A percentile compares a stretch with the other conserved stretches of the same genome.
Evolutionary conservation across 2,888 invertebrate species (phyloP).

Genomic region (Mimas tiliae): DNA sequence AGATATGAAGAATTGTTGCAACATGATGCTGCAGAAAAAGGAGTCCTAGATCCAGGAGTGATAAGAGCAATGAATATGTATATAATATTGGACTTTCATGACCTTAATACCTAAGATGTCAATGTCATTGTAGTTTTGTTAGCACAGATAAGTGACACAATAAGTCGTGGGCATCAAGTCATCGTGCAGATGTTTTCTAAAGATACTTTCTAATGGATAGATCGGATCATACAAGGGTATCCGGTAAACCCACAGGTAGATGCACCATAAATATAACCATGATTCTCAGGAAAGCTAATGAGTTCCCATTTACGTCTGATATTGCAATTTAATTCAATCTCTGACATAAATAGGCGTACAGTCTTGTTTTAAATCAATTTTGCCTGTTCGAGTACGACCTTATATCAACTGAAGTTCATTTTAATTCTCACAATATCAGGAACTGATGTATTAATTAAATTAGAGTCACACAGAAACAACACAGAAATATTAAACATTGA

Average conservation of each 20-base stretch:
- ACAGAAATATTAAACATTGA: conserved; percentile 22
- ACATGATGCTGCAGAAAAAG: background rate
- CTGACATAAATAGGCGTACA: conserved; percentile 41
- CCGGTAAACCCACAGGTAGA: conserved; percentile 49
- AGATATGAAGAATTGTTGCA: background rate
- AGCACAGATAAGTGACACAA: conserved; percentile 24
- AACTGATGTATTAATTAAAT: background rate
- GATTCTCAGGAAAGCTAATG: conserved; percentile 61
- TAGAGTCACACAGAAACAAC: background rate
- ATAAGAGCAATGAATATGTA: background rate
- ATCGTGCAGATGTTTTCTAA: conserved; percentile 19
- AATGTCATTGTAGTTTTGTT: conserved; percentile 13
- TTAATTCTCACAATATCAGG: background rate
- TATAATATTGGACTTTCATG: background rate
- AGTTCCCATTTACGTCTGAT: conserved; percentile 48
- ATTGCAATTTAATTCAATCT: conserved; percentile 32
- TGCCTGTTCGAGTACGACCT: conserved; percentile 40
- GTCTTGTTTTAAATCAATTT: conserved; percentile 42
- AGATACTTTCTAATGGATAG: conserved; percentile 7
- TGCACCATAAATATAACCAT: conserved; percentile 46
- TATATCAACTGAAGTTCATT: background rate
- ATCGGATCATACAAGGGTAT: conserved; percentile 45
- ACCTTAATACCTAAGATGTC: background rate
- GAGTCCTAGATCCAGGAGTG: background rate
- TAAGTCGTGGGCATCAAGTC: conserved; percentile 11